Evolutionary conservation across 2,113 vertebrate genomes (phyloP), one percentile per base, ranked within the genome.

Genomic region (Rhabdornis inornatus): DNA sequence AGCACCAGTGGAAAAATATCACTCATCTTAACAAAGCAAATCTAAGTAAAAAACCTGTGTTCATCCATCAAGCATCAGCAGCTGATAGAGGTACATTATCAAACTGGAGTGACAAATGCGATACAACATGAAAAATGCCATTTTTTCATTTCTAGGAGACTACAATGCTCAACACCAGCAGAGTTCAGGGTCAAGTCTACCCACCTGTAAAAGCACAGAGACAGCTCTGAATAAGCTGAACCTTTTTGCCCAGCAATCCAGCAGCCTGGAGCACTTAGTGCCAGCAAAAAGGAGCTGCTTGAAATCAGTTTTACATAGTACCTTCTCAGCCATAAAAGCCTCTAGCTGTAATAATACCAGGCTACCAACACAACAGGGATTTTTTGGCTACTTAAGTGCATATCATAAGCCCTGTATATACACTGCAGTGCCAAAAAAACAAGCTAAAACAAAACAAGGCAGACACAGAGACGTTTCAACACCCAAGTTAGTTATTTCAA

Each of bases 381-480:
- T 37, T 81, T 72, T 81, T 84, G 40, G 50, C 89, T 77, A 74
- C 68, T 90, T 65, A 71, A 79, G 55, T 69, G 47, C 39, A 2
- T 39, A 79, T 53, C 66, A 37, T 47, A 74, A 83, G 22, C 63
- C 24, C 45, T 65, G 53, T 11, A 59, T 9, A 86, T 14, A 84
- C 16, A 49, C 21, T 9, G 33, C 56, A 71, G 31, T 85, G 90
- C 87, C 87, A 94, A 65, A 90, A 92, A 70, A 92, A 4, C 91
- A 87, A 90, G 90, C 83, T 77, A 86, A 90, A 94, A 77, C 95
- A 92, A 92, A 87, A 84, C 90, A 81, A 84, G 71, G 69, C 50
- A 18, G 55, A 84, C 70, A 61, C 9, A 35, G 39, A 77, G 60
- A 68, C 49, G 22, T 96, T 96, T 95, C 95, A 93, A 94, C 90